Percentiles rank a stretch among this genome's conserved stretches.
Evolutionary conservation across 2,113 vertebrate genomes (phyloP).

Genomic region (Eurypyga helias): DNA sequence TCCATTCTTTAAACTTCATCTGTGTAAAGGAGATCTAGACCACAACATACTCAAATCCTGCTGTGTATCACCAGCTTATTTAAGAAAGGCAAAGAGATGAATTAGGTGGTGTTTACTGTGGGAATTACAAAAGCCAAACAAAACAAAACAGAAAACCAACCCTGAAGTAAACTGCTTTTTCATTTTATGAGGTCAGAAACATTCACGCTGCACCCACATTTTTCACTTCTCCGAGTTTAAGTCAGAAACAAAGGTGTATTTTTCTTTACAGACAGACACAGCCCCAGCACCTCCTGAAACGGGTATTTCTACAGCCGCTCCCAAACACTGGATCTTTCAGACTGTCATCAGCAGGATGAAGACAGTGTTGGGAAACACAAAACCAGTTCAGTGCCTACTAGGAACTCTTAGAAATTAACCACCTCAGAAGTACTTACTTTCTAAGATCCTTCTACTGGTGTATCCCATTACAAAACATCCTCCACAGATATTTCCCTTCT

Average conservation of each 20-base stretch:
- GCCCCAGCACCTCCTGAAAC: not conserved
- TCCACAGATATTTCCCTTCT: not conserved
- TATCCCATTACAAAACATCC: not conserved
- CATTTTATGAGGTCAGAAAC: not conserved
- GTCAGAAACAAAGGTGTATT: not conserved
- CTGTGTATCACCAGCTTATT: not conserved
- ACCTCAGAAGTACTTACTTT: not conserved
- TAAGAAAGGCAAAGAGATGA: slow-evolving; percentile 72
- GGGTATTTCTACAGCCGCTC: not conserved
- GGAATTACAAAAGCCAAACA: not conserved
- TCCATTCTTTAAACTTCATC: not conserved
- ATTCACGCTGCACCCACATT: not conserved
- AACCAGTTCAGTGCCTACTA: not conserved
- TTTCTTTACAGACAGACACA: not conserved
- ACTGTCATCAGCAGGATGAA: not conserved
- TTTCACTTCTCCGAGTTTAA: not conserved
- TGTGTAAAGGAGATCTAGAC: not conserved
- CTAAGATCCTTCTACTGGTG: not conserved
- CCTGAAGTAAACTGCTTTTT: not conserved
- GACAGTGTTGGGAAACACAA: not conserved
- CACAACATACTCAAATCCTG: not conserved
- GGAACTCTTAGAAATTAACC: not conserved
- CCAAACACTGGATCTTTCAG: not conserved
- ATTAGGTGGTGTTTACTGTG: slow-evolving; percentile 26
- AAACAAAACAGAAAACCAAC: not conserved